Evolutionary conservation across 2,888 invertebrate species (phyloP).

Genomic region (Brachynemurus nebulosus): DNA sequence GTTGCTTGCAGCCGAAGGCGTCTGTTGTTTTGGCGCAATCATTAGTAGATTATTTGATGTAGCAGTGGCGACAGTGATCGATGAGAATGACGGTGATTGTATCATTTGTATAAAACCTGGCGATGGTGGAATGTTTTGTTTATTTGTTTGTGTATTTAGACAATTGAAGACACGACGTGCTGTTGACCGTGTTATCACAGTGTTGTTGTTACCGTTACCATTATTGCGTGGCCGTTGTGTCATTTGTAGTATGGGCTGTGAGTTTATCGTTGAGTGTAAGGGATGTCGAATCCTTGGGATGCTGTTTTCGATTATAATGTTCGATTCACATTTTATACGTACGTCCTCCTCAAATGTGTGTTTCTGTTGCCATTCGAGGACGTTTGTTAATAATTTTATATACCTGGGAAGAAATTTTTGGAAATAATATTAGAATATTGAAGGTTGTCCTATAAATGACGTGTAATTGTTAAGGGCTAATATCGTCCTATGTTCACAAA

Average conservation of each 20-base stretch:
- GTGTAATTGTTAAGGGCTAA: too few relatives aligned
- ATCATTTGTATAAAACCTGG: background rate
- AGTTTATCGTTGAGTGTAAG: background rate
- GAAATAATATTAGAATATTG: too few relatives aligned
- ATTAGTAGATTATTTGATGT: constrained; percentile 44
- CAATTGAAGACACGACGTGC: background rate
- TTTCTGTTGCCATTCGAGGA: constrained; percentile 76
- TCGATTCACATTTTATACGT: constrained; percentile 39
- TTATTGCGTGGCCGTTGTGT: constrained; percentile 22
- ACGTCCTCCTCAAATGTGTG: constrained; percentile 27
- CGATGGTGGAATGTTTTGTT: too few relatives aligned
- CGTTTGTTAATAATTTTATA: constrained; percentile 71
- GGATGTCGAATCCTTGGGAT: constrained; percentile 4
- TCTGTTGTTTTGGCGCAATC: constrained; percentile 51
- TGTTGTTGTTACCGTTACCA: too few relatives aligned
- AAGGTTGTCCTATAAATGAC: too few relatives aligned
- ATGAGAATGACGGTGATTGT: background rate
- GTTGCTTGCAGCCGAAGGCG: too few relatives aligned
- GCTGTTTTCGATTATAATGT: constrained; percentile 23
- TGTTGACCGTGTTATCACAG: background rate
- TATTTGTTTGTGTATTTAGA: background rate
- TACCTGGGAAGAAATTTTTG: too few relatives aligned
- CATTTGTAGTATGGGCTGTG: constrained; percentile 10
- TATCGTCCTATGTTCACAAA: too few relatives aligned
- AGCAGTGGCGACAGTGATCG: constrained; percentile 2